These are phyloP conservation scores for Nasonia longicornis DNA, from an alignment of 1,140 invertebrate genomes.

Conservation along the genomic window DNA sequence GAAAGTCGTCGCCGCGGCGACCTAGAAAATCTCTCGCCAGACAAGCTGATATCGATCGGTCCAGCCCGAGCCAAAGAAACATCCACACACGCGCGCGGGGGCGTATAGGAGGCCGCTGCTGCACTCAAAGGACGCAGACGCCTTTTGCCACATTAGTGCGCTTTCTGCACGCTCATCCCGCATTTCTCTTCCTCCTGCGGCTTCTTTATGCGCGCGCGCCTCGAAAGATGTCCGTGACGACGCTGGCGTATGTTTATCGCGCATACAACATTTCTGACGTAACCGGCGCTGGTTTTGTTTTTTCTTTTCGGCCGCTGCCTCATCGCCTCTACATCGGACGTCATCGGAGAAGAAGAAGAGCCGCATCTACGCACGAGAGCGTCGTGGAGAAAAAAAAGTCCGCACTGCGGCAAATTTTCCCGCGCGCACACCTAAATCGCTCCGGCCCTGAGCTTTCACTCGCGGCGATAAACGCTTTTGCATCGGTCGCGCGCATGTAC, in stretches of 20 bases:
- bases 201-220: neutral
- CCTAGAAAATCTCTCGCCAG: constrained; percentile 40
- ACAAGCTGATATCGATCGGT: constrained; percentile 41
- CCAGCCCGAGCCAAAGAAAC: constrained; percentile 15
- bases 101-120: too few species aligned
- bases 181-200: too few species aligned
- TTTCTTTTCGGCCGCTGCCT: neutral
- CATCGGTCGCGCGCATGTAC: neutral
- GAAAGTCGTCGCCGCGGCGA: neutral
- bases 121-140: too few species aligned
- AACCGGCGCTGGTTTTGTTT: too few species aligned
- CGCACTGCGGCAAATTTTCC: constrained; percentile 8
- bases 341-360: neutral
- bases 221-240: neutral
- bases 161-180: too few species aligned
- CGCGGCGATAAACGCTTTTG: neutral
- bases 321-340: neutral
- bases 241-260: too few species aligned
- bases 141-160: neutral
- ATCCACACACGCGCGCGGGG: too few species aligned
- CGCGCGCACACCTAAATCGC: neutral
- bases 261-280: too few species aligned
- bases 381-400: neutral
- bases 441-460: neutral
- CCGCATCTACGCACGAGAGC: too few species aligned